These are phyloP conservation scores for Fopius arisanus DNA, from an alignment of 1,140 invertebrate genomes.

Conservation along the genomic window DNA sequence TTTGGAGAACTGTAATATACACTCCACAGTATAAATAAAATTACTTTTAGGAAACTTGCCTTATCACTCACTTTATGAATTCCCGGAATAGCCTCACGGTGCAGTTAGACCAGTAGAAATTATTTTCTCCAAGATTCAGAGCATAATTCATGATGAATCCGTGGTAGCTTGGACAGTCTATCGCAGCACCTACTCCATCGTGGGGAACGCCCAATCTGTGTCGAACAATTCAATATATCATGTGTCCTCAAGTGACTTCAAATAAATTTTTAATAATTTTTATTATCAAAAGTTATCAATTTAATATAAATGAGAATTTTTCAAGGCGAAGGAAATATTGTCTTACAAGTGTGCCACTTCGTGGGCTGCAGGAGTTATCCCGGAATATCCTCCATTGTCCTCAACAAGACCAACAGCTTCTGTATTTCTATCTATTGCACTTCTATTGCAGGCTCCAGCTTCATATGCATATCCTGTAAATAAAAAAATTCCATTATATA, in stretches of 20 bases:
- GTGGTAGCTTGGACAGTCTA: not conserved
- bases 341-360: constrained; percentile 57
- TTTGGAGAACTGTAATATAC: not conserved
- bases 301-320: too few relatives aligned
- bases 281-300: too few relatives aligned
- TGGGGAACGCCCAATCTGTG: constrained; percentile 47
- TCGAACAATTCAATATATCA: not conserved
- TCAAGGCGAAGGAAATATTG: not conserved
- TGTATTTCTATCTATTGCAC: constrained; percentile 32
- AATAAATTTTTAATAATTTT: too few relatives aligned
- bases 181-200: constrained; percentile 36
- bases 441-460: constrained; percentile 45
- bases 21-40: too few relatives aligned
- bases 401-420: constrained; percentile 52
- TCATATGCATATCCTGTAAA: constrained; percentile 45
- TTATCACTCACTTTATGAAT: constrained; percentile 16
- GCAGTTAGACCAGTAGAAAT: constrained; percentile 22
- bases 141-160: not conserved
- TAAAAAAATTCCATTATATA: not conserved
- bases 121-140: constrained; percentile 7
- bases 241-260: too few relatives aligned
- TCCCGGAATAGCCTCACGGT: constrained; percentile 20
- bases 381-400: constrained; percentile 55
- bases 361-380: constrained; percentile 52
- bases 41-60: not conserved